These are phyloP conservation scores for Allacma fusca DNA, from an alignment of 2,888 invertebrate species.

Conservation along the genomic window DNA sequence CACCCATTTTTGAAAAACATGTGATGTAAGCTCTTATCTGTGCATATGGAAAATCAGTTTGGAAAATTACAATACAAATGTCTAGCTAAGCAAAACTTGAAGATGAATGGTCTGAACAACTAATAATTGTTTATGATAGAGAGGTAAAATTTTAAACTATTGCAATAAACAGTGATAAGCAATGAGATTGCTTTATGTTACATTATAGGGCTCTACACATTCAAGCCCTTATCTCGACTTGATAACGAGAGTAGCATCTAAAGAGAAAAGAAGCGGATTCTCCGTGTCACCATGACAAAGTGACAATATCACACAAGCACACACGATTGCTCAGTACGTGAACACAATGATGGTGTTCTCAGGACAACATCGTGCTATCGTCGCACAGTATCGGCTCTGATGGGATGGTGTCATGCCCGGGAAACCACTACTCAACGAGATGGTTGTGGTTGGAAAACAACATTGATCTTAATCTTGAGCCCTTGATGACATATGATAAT, in stretches of 20 bases:
- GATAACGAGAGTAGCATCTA: not conserved
- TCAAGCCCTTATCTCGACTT: not conserved
- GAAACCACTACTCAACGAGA: not conserved
- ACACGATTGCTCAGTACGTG: not conserved
- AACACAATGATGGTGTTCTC: not conserved
- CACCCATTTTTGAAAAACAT: no score
- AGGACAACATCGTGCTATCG: no score
- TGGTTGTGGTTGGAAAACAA: not conserved
- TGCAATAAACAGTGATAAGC: not conserved
- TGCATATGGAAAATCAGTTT: not conserved
- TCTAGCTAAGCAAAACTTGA: no score
- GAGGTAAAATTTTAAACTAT: no score
- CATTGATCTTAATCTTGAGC: conserved; percentile 38
- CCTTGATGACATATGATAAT: conserved; percentile 41
- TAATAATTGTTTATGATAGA: no score
- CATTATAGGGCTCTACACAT: not conserved
- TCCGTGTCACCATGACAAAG: conserved; percentile 5
- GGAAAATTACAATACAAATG: not conserved
- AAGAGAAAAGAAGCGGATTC: not conserved
- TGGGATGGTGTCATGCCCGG: not conserved
- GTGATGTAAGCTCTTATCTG: no score
- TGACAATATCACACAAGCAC: not conserved
- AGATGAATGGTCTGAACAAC: no score
- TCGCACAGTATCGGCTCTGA: no score
- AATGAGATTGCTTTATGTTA: not conserved